Evolutionary conservation across 2,797 vertebrate genomes (phyloP).

Genomic region (Megaceryle alcyon): DNA sequence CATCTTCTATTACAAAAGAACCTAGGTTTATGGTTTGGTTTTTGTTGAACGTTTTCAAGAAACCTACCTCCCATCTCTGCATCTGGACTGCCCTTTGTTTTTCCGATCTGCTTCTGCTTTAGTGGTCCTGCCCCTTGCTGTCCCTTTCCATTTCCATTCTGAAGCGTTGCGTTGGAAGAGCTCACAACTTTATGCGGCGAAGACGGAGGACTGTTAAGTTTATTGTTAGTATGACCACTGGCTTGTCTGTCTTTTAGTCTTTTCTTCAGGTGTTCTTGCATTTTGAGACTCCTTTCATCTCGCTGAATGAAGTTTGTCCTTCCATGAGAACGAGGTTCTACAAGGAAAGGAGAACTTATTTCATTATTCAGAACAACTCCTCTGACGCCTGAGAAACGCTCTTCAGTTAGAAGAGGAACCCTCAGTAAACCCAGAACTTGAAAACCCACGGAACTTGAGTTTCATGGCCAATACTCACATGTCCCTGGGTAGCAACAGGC

Average conservation of each 20-base stretch:
- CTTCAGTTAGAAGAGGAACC: background rate
- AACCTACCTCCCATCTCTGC: slow-evolving; percentile 73
- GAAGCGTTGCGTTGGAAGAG: slow-evolving; percentile 36
- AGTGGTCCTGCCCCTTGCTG: slow-evolving; percentile 60
- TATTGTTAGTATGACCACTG: slow-evolving; percentile 71
- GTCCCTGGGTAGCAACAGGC: background rate
- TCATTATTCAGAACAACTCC: background rate
- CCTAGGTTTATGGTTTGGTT: too few relatives aligned
- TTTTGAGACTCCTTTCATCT: slow-evolving; percentile 80
- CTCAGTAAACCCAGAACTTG: background rate
- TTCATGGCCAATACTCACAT: fast-evolving
- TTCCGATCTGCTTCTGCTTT: slow-evolving; percentile 77
- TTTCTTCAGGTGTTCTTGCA: slow-evolving; percentile 81
- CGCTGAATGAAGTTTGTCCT: slow-evolving; percentile 77
- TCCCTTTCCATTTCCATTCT: slow-evolving; percentile 78
- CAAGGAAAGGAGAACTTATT: background rate
- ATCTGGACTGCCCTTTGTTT: slow-evolving; percentile 73
- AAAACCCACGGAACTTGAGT: background rate
- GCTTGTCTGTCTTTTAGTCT: slow-evolving; percentile 79
- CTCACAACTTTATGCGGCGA: slow-evolving; percentile 73
- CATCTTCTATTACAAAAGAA: background rate
- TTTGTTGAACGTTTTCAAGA: background rate
- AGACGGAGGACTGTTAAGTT: slow-evolving; percentile 72
- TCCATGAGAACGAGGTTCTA: slow-evolving; percentile 76
- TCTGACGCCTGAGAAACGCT: background rate